A percentile compares a stretch with the other conserved stretches of the same genome.
phyloP scores from a whole-genome alignment of 1,140 invertebrate genomes.

The Bombus ignitus region DNA sequence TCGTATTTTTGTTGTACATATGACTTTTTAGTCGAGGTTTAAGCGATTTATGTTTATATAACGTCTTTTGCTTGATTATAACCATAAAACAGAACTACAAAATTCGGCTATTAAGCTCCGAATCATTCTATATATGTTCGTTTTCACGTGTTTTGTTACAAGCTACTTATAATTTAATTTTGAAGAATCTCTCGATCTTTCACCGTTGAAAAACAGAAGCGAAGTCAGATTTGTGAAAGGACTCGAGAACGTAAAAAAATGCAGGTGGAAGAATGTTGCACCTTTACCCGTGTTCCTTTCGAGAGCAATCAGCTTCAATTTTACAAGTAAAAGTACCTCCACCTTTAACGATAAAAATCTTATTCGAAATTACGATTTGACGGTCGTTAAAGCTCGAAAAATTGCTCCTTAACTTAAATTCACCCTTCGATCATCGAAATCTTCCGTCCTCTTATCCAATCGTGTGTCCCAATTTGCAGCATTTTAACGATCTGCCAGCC shows the following conservation, averaged over 20 bases:
- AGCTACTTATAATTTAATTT: not conserved
- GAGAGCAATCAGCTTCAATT: not conserved
- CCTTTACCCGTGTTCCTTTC: not conserved
- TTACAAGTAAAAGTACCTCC: not conserved
- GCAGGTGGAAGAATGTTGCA: not conserved
- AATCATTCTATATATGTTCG: not conserved
- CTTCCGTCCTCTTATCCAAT: not conserved
- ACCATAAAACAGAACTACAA: too few species aligned
- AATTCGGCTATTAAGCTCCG: too few species aligned
- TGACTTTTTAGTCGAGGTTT: too few species aligned
- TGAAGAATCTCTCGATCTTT: not conserved
- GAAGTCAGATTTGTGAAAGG: not conserved
- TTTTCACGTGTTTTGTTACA: not conserved
- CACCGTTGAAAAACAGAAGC: not conserved
- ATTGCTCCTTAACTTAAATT: not conserved
- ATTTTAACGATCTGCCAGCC: not conserved
- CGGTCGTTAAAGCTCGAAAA: not conserved
- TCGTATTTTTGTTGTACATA: too few species aligned
- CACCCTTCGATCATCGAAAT: not conserved
- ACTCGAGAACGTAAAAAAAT: constrained; percentile 13
- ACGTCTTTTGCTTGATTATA: too few species aligned
- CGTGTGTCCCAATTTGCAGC: not conserved
- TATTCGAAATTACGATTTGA: not conserved
- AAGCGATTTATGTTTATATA: too few species aligned
- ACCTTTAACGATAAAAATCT: not conserved